Evolutionary conservation across 2,113 vertebrate species (phyloP), one percentile per base, ranked within the genome.

Genomic region (Castor canadensis): DNA sequence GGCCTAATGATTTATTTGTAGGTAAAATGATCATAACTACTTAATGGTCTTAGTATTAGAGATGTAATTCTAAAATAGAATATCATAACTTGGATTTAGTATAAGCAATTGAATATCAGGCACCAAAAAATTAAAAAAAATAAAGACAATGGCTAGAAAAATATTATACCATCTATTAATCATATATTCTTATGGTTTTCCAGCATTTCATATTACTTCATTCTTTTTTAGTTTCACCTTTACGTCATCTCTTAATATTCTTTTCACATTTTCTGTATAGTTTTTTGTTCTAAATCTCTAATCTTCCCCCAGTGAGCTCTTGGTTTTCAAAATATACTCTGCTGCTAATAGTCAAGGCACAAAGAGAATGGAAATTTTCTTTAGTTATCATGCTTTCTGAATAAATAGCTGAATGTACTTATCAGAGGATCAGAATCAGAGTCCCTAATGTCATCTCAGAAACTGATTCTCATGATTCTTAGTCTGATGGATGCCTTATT

Each of bases 1-100:
- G 89, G 86, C 93, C 64, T 93, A 84, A 87, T 84, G 40, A 96
- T 91, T 96, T 96, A 97, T 90, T 95, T 72, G 71, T 83, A 95
- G 43, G 67, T 92, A 96, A 97, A 80, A 84, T 87, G 45, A 45
- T 8, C 86, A 43, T 84, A 97, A 92, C 30, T 93, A 40, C 66
- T 64, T 43, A 69, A 96, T 67, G 43, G 52, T 71, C 80, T 60
- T 87, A 64, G 87, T 94, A 81, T 67, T 96, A 86, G 91, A 95
- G 72, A 81, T 47, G 17, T n/a, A 90, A 89, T 67, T 87, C 45
- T 89, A 24, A 97, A 95, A 38, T 81, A 56, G 9, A 92, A 77
- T 66, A 87, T 67, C 26, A 69, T 82, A 86, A 83, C 4, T 80
- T 91, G 43, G 2, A 90, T 81, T 93, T 90, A 80, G 7, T 28